phyloP scores from a whole-genome alignment of 2,888 invertebrate genomes.

The Molorchus minor region DNA sequence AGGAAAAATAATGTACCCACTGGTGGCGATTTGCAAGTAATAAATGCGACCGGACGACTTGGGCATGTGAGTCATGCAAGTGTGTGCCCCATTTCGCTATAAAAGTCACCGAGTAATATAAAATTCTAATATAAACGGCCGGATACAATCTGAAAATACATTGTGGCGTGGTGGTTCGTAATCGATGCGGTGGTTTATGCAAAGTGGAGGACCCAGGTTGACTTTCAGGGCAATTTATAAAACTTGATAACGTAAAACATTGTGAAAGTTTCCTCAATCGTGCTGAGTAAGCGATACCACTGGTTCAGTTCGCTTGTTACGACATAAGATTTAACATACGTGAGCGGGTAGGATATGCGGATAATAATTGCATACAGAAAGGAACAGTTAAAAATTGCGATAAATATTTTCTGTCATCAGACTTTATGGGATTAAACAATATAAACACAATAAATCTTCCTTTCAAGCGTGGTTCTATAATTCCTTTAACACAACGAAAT shows the following conservation, averaged over 20 bases:
- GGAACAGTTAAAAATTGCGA: not conserved
- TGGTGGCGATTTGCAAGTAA: constrained; percentile 36
- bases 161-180: constrained; percentile 57
- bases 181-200: constrained; percentile 61
- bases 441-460: too few relatives aligned
- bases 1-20: not conserved
- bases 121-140: constrained; percentile 62
- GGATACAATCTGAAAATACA: constrained; percentile 62
- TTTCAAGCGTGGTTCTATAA: too few relatives aligned
- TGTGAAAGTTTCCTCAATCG: constrained; percentile 55
- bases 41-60: constrained; percentile 49
- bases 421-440: too few relatives aligned
- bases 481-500: too few relatives aligned
- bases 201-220: constrained; percentile 60
- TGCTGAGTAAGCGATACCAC: constrained; percentile 41
- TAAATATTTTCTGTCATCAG: too few relatives aligned
- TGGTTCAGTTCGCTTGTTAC: constrained; percentile 14
- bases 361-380: not conserved
- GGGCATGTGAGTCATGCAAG: constrained; percentile 55
- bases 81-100: constrained; percentile 59
- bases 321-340: constrained; percentile 17
- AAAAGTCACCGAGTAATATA: constrained; percentile 61
- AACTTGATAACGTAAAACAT: constrained; percentile 60
- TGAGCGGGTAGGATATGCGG: not conserved
- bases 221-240: constrained; percentile 61